A percentile compares a stretch with the other conserved stretches of the same genome.
phyloP scores from a whole-genome alignment of 2,888 invertebrate genomes.

The Bugula neritina region DNA sequence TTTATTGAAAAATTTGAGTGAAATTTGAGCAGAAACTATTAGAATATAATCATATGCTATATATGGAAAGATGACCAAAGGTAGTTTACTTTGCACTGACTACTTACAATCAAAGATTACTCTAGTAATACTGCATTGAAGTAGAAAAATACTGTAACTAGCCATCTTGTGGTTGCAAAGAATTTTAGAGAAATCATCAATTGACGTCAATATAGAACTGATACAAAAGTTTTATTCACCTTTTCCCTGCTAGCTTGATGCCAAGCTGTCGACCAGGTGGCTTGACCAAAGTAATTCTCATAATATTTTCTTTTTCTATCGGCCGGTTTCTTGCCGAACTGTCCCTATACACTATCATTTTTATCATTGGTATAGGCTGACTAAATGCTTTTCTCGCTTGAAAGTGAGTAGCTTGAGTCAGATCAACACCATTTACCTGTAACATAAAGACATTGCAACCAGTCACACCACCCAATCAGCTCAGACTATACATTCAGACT shows the following conservation, averaged over 20 bases:
- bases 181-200: too few relatives aligned
- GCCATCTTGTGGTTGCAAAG: too few relatives aligned
- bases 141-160: too few relatives aligned
- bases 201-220: too few relatives aligned
- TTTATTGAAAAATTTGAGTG: too few relatives aligned
- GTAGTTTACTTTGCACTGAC: too few relatives aligned
- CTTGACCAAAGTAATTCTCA: constrained; percentile 53
- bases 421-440: constrained; percentile 51
- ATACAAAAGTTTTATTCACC: too few relatives aligned
- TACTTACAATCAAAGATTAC: too few relatives aligned
- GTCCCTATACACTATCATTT: constrained; percentile 55
- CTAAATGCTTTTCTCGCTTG: constrained; percentile 48
- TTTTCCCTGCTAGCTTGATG: constrained; percentile 53
- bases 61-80: too few relatives aligned
- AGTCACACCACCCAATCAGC: neutral
- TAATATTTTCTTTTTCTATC: constrained; percentile 51
- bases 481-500: neutral
- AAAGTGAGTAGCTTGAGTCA: constrained; percentile 47
- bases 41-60: too few relatives aligned
- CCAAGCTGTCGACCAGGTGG: constrained; percentile 53
- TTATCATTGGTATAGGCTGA: constrained; percentile 50
- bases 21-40: too few relatives aligned
- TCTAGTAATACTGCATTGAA: too few relatives aligned
- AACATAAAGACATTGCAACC: neutral
- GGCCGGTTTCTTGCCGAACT: constrained; percentile 47